Conservation (phyloP, 2,888 invertebrate genomes). For the Axea sp. region DNA sequence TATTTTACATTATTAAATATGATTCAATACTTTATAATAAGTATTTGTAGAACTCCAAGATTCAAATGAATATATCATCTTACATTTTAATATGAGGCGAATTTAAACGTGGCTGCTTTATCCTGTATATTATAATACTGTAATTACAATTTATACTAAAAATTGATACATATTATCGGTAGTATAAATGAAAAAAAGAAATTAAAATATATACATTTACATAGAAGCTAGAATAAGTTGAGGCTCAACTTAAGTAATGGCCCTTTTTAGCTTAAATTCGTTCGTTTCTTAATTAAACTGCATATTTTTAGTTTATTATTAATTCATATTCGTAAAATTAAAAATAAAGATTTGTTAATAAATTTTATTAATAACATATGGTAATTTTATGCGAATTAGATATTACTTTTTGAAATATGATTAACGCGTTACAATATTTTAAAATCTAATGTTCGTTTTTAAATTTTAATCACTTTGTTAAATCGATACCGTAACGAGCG, state of each 20-base stretch:
- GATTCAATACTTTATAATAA: too few species aligned
- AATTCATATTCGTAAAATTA: slow-evolving; percentile 25
- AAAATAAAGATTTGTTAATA: neutral
- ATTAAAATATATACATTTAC: slow-evolving; percentile 53
- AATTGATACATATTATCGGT: slow-evolving; percentile 74
- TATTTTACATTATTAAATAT: too few species aligned
- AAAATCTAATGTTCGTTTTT: too few species aligned
- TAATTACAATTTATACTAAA: slow-evolving; percentile 77
- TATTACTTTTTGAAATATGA: too few species aligned
- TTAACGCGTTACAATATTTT: too few species aligned
- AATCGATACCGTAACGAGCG: slow-evolving; percentile 24
- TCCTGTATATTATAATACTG: slow-evolving; percentile 76
- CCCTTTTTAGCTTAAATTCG: slow-evolving; percentile 57
- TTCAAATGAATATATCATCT: slow-evolving; percentile 16
- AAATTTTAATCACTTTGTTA: neutral
- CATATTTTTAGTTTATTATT: slow-evolving; percentile 2
- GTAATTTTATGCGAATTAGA: neutral
- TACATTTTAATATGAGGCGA: slow-evolving; percentile 37
- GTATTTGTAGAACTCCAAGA: neutral
- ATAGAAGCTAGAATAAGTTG: slow-evolving; percentile 75
- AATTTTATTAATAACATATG: neutral
- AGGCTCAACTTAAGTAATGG: slow-evolving; percentile 74
- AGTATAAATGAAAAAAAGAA: slow-evolving; percentile 67
- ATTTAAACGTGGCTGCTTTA: slow-evolving; percentile 53
- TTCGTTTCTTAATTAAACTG: slow-evolving; percentile 28